These are phyloP conservation scores for Hemicordylus capensis DNA, from an alignment of 2,113 vertebrate species.

Conservation along the genomic window DNA sequence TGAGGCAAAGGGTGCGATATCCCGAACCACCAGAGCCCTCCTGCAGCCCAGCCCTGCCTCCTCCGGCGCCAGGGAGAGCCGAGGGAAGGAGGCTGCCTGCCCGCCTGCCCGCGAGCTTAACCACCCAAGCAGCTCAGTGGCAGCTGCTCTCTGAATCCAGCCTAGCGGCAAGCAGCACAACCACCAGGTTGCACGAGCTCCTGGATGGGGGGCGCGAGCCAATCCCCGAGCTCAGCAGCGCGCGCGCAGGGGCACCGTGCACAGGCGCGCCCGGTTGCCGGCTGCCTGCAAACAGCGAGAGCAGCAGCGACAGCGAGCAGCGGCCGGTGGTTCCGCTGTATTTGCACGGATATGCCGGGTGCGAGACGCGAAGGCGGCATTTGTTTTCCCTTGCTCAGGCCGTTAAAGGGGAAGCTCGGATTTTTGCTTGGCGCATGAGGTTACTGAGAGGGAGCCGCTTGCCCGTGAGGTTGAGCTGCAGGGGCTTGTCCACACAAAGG, in stretches of 20 bases:
- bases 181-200: conserved; percentile 43
- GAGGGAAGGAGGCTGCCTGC: background rate
- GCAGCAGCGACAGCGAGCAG: background rate
- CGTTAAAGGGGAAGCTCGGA: background rate
- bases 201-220: conserved; percentile 49
- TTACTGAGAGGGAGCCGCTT: background rate
- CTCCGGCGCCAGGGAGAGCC: conserved; percentile 12
- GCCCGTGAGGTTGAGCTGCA: background rate
- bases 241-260: conserved; percentile 37
- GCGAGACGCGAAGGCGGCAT: background rate
- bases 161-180: conserved; percentile 46
- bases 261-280: conserved; percentile 29
- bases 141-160: conserved; percentile 71
- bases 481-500: background rate
- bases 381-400: background rate
- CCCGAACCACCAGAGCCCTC: conserved; percentile 33
- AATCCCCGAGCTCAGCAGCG: conserved; percentile 51
- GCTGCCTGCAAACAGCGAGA: background rate
- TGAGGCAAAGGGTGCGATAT: background rate
- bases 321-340: background rate
- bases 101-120: conserved; percentile 45
- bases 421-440: background rate
- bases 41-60: conserved; percentile 61
- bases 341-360: background rate
- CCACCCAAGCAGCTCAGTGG: conserved; percentile 69